phyloP scores from a whole-genome alignment of 2,113 vertebrate genomes.

The Montifringilla adamsi region DNA sequence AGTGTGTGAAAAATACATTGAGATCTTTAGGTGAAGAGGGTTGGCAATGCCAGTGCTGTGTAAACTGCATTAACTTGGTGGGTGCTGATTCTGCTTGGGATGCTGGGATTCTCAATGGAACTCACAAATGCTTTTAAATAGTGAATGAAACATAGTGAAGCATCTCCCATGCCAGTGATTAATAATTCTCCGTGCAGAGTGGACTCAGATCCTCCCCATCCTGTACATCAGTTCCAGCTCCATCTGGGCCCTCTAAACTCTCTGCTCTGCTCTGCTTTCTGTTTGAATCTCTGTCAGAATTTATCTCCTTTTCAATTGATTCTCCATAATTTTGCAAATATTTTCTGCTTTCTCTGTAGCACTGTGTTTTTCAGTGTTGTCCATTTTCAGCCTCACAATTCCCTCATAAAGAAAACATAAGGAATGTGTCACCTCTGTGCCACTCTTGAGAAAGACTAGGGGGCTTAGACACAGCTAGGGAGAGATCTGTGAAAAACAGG shows the following conservation, averaged over 20 bases:
- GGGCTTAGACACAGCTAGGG: neutral
- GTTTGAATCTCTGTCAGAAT: neutral
- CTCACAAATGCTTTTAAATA: neutral
- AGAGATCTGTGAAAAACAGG: neutral
- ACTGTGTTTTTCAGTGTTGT: neutral
- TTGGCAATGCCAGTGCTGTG: neutral
- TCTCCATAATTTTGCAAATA: neutral
- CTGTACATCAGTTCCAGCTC: neutral
- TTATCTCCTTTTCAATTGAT: neutral
- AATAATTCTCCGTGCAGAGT: neutral
- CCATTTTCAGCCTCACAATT: neutral
- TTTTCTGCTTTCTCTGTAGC: neutral
- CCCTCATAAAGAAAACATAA: accelerated
- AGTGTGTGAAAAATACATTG: neutral
- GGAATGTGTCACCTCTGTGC: neutral
- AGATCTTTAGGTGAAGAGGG: neutral
- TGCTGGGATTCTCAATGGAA: neutral
- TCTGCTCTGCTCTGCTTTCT: neutral
- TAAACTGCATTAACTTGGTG: neutral
- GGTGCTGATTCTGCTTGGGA: neutral
- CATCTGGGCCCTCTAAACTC: neutral
- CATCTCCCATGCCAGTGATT: neutral
- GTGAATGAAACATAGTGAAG: neutral
- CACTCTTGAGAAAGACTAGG: neutral
- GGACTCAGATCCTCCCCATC: neutral